Percentiles rank a stretch among this genome's conserved stretches.
Evolutionary conservation across 2,113 vertebrate genomes (phyloP).

Genomic region (Neoarius graeffei): DNA sequence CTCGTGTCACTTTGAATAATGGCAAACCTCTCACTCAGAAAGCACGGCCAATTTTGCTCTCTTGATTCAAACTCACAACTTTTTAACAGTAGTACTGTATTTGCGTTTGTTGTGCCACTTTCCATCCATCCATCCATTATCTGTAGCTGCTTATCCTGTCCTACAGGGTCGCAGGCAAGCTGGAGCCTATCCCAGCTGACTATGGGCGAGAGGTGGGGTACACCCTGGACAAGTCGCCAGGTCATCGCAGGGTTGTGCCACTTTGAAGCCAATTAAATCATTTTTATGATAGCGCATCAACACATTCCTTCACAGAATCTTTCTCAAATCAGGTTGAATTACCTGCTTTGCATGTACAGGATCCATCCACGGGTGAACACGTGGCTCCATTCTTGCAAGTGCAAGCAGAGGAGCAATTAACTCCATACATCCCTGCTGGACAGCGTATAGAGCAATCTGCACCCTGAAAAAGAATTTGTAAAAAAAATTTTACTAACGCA

Average conservation of each 20-base stretch:
- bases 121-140: too few relatives aligned
- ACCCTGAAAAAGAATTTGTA: constrained; percentile 69
- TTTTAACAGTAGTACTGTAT: neutral
- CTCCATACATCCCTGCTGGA: constrained; percentile 78
- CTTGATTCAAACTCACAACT: neutral
- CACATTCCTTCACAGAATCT: neutral
- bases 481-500: neutral
- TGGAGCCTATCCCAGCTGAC: too few relatives aligned
- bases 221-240: too few relatives aligned
- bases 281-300: too few relatives aligned
- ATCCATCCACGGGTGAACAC: constrained; percentile 91
- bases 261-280: neutral
- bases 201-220: too few relatives aligned
- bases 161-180: too few relatives aligned
- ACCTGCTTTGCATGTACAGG: constrained; percentile 92
- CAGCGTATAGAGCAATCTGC: constrained; percentile 81
- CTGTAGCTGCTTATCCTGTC: too few relatives aligned
- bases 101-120: neutral
- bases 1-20: neutral
- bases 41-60: neutral
- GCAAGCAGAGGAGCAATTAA: constrained; percentile 88
- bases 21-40: neutral
- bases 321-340: constrained; percentile 11
- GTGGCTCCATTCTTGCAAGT: constrained; percentile 83
- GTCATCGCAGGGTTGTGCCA: neutral